These are phyloP conservation scores for Excalfactoria chinensis DNA, from an alignment of 2,113 vertebrate genomes.

Conservation along the genomic window DNA sequence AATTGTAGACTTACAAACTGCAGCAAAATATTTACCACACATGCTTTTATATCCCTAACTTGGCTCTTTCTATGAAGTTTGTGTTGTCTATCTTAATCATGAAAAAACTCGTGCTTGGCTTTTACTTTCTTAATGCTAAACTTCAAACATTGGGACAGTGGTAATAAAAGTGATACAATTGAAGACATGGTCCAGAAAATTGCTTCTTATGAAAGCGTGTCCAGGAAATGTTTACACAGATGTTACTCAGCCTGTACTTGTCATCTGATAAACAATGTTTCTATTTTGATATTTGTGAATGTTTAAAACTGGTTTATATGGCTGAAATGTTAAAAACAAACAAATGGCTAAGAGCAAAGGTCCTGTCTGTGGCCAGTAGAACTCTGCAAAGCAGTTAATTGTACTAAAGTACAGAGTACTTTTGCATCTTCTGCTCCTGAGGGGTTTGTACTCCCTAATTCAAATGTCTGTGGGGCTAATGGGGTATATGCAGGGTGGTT, in stretches of 20 bases:
- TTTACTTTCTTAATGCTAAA: constrained; percentile 10
- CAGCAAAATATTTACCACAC: neutral
- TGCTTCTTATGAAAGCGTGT: neutral
- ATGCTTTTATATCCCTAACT: neutral
- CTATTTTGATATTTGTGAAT: neutral
- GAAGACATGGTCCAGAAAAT: neutral
- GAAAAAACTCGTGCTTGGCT: neutral
- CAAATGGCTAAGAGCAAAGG: neutral
- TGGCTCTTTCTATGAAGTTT: neutral
- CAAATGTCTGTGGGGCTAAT: neutral
- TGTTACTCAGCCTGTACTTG: neutral
- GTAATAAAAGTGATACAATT: neutral
- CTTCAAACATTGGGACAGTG: neutral
- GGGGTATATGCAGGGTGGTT: neutral
- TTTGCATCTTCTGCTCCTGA: neutral
- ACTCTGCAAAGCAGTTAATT: neutral
- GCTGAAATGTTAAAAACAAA: neutral
- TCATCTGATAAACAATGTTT: neutral
- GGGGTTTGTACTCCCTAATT: neutral
- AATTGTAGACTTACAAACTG: neutral
- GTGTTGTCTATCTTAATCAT: neutral
- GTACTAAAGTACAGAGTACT: neutral
- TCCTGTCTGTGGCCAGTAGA: neutral
- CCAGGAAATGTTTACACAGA: neutral
- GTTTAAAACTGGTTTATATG: neutral